phyloP scores from a whole-genome alignment of 2,797 vertebrate species.

The Erpetoichthys calabaricus region DNA sequence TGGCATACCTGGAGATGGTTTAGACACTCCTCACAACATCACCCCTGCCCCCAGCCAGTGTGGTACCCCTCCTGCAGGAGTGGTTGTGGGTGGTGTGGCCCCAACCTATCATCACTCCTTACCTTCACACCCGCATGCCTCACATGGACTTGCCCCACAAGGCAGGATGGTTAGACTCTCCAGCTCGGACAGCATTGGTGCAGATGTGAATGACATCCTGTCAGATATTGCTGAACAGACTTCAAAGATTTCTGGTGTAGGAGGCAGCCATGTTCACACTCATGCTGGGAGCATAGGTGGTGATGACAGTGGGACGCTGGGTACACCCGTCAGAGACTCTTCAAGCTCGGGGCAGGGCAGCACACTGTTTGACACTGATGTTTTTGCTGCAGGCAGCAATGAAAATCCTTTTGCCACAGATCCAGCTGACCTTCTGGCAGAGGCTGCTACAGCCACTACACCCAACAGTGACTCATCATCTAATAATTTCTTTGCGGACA shows the following conservation, averaged over 20 bases:
- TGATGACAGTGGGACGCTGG: conserved; percentile 61
- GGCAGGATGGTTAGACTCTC: conserved; percentile 76
- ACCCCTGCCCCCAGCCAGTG: conserved; percentile 94
- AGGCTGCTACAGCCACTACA: conserved; percentile 70
- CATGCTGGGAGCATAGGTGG: conserved; percentile 51
- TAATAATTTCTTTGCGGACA: conserved; percentile 83
- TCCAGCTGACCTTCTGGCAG: conserved; percentile 84
- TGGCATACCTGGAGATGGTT: conserved; percentile 76
- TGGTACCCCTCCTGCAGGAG: conserved; percentile 77
- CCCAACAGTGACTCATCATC: conserved; percentile 89
- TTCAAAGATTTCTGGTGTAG: conserved; percentile 58
- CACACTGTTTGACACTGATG: conserved; percentile 83
- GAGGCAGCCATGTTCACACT: conserved; percentile 44
- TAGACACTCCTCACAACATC: conserved; percentile 91
- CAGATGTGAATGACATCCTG: conserved; percentile 90
- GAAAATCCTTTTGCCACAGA: conserved; percentile 88
- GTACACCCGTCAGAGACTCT: conserved; percentile 87
- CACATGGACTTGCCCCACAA: conserved; percentile 26
- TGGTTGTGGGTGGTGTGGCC: conserved; percentile 26
- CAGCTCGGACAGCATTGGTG: conserved; percentile 90
- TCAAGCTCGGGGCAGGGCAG: conserved; percentile 93
- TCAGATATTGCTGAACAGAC: conserved; percentile 92
- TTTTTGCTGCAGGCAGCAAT: conserved; percentile 81
- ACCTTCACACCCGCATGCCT: conserved; percentile 50
- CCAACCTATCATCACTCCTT: conserved; percentile 35